phyloP scores from a whole-genome alignment of 30 jellyfish, hydroid and myxozoan genomes.

The Hydractinia echinata region DNA sequence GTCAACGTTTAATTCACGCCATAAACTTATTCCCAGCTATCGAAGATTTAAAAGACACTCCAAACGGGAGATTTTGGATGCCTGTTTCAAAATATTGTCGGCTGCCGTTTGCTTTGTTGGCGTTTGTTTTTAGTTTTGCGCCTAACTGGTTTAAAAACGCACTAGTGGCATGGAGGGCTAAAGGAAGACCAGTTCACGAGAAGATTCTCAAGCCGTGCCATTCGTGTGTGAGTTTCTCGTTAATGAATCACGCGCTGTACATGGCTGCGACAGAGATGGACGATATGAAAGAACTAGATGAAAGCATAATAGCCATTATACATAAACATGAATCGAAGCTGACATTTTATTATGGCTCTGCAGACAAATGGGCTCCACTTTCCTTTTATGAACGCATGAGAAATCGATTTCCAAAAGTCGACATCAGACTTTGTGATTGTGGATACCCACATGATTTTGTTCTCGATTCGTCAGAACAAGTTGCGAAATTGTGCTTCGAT shows the following conservation, averaged over 20 bases:
- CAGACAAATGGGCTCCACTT: constrained; percentile 80
- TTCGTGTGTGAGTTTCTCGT: constrained; percentile 42
- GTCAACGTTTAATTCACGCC: constrained; percentile 25
- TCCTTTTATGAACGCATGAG: constrained; percentile 54
- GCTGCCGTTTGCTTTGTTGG: constrained; percentile 50
- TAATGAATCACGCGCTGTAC: constrained; percentile 63
- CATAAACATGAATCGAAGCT: constrained; percentile 26
- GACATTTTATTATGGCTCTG: constrained; percentile 66
- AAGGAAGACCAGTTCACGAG: constrained; percentile 55
- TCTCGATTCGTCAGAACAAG: constrained; percentile 70
- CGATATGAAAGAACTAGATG: constrained; percentile 52
- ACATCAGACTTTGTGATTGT: constrained; percentile 48
- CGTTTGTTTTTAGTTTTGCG: constrained; percentile 48
- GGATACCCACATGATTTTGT: constrained; percentile 79
- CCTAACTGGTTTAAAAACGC: constrained; percentile 56
- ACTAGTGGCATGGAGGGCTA: constrained; percentile 71
- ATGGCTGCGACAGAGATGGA: constrained; percentile 75
- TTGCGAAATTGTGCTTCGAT: constrained; percentile 59
- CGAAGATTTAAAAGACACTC: constrained; percentile 46
- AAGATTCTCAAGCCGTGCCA: constrained; percentile 32
- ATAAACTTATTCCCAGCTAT: constrained; percentile 68
- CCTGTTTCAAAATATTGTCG: constrained; percentile 64
- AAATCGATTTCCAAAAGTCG: constrained; percentile 66
- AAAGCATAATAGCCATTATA: constrained; percentile 27
- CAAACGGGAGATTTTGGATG: constrained; percentile 78